Evolutionary conservation across 1,140 invertebrate genomes (phyloP).

Genomic region (Tetranychus urticae): DNA sequence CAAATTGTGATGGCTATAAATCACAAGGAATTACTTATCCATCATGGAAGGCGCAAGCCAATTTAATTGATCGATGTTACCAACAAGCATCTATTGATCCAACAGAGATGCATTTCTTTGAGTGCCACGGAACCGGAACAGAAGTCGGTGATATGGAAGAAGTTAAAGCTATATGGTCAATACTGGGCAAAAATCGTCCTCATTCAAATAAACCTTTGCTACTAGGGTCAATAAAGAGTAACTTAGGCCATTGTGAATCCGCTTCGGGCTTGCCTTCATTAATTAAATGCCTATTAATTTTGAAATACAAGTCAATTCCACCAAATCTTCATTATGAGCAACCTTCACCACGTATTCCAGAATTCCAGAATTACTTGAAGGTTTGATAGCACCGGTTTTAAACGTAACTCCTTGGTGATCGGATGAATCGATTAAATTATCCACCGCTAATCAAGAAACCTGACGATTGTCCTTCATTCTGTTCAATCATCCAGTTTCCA

Average conservation of each 20-base stretch:
- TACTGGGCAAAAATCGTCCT: conserved; percentile 33
- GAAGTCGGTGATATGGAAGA: conserved; percentile 84
- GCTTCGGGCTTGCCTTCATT: conserved; percentile 43
- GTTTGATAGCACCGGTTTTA: conserved; percentile 39
- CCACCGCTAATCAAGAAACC: no score
- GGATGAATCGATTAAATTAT: no score
- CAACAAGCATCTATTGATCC: conserved; percentile 17
- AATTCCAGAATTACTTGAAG: conserved; percentile 30
- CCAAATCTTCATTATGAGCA: conserved; percentile 28
- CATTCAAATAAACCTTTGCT: conserved; percentile 34
- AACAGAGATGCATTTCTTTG: conserved; percentile 17
- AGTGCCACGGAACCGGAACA: conserved; percentile 23
- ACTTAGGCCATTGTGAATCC: conserved; percentile 73
- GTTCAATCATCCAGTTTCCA: no score
- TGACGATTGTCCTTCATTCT: no score
- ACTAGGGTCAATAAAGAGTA: conserved; percentile 76
- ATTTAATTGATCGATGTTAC: conserved; percentile 17
- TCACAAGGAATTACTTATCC: conserved; percentile 40
- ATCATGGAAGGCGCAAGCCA: conserved; percentile 13
- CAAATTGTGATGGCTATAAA: conserved; percentile 72
- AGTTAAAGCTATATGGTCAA: conserved; percentile 66
- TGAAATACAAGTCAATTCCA: conserved; percentile 25
- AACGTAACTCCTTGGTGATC: conserved; percentile 4
- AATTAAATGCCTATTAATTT: conserved; percentile 25
- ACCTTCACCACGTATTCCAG: conserved; percentile 27